A percentile compares a stretch with the other conserved stretches of the same genome.
Conservation (phyloP, 64 coral and sea anemone genomes). For the Montipora efflorescens region DNA sequence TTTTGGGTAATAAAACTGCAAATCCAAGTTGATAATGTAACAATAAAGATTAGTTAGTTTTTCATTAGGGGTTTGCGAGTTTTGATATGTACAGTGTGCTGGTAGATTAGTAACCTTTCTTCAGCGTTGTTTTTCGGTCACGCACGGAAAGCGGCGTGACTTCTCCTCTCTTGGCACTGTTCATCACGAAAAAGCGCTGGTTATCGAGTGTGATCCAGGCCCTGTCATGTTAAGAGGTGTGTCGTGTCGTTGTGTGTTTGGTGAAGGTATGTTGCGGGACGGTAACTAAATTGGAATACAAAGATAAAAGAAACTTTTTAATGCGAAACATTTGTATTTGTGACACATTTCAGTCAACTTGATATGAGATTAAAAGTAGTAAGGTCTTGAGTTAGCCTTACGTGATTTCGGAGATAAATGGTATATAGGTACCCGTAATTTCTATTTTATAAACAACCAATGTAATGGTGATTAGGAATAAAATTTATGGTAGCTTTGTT, state of each 20-base stretch:
- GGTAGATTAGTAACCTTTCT: not conserved
- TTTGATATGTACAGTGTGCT: conserved; percentile 41
- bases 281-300: not conserved
- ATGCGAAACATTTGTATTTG: conserved; percentile 37
- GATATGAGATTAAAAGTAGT: not conserved
- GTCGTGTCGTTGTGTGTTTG: not conserved
- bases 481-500: conserved; percentile 9
- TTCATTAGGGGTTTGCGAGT: conserved; percentile 34
- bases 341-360: conserved; percentile 3
- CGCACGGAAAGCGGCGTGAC: not conserved
- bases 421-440: conserved; percentile 35
- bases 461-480: conserved; percentile 43
- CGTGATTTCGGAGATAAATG: not conserved
- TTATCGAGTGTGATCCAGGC: not conserved
- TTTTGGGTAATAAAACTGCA: not conserved
- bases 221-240: not conserved
- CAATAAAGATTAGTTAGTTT: conserved; percentile 36
- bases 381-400: not conserved
- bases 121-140: not conserved
- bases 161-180: not conserved
- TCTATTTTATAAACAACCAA: conserved; percentile 50
- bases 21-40: conserved; percentile 20
- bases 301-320: not conserved
- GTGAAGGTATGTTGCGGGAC: not conserved
- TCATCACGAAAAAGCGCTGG: not conserved